phyloP scores from a whole-genome alignment of 2,797 vertebrate genomes.

The Micromesistius poutassou region DNA sequence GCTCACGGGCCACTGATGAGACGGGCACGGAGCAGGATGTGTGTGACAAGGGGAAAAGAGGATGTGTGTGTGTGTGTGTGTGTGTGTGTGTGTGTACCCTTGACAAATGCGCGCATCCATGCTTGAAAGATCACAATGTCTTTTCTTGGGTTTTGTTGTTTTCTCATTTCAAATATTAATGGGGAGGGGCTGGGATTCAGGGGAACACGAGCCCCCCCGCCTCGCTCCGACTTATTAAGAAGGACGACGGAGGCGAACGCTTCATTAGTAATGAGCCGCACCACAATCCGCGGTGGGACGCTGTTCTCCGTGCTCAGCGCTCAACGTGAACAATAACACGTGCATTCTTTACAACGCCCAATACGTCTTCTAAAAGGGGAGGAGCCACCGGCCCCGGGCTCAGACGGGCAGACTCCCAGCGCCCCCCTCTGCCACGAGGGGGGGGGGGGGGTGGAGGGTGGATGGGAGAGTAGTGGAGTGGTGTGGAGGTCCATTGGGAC shows the following conservation, averaged over 20 bases:
- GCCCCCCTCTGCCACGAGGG: not conserved
- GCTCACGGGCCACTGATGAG: no score
- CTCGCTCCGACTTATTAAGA: slow-evolving; percentile 54
- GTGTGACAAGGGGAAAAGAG: slow-evolving; percentile 8
- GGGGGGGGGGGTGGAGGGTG: slow-evolving; percentile 20
- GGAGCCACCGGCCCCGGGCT: no score
- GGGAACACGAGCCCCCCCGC: not conserved
- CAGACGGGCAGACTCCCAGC: no score
- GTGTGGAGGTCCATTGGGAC: slow-evolving; percentile 9
- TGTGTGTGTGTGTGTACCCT: no score
- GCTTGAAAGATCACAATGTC: no score
- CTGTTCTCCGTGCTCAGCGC: not conserved
- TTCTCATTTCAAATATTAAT: no score
- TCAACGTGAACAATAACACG: not conserved
- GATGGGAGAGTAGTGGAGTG: not conserved
- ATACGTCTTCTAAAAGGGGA: no score
- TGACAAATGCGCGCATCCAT: no score
- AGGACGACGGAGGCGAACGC: slow-evolving; percentile 43
- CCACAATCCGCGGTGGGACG: not conserved
- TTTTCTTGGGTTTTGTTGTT: no score
- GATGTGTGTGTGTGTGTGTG: not conserved
- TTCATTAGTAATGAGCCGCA: slow-evolving; percentile 57
- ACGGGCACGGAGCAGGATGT: no score
- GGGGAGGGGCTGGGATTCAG: no score
- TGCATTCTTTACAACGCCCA: no score